Conservation (phyloP, 2,797 vertebrate species). For the Mastacembelus armatus region DNA sequence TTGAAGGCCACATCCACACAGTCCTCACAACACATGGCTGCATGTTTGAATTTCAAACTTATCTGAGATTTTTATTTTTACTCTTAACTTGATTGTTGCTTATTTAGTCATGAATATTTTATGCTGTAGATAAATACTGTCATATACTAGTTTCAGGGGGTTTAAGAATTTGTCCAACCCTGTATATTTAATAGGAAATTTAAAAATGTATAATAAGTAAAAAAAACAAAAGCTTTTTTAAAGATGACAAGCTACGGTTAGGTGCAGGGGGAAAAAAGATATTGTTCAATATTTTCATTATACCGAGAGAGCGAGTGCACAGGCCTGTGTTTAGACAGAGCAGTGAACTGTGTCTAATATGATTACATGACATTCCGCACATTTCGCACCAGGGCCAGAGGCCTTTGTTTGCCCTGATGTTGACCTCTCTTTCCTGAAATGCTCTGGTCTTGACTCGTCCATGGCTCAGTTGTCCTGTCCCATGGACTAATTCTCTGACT, state of each 20-base stretch:
- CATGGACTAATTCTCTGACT: slow-evolving; percentile 58
- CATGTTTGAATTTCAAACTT: too few species aligned
- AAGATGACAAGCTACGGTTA: background rate
- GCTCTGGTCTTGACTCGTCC: slow-evolving; percentile 65
- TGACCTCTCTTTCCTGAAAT: slow-evolving; percentile 71
- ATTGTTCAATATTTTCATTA: slow-evolving; percentile 43
- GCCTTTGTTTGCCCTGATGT: slow-evolving; percentile 60
- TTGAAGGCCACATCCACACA: too few species aligned
- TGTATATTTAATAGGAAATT: background rate
- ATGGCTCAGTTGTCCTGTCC: slow-evolving; percentile 57
- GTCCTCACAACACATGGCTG: too few species aligned
- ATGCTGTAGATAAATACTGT: too few species aligned
- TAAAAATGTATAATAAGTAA: background rate
- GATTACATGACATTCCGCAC: slow-evolving; percentile 78
- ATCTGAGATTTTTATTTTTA: too few species aligned
- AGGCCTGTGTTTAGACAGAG: slow-evolving; percentile 66
- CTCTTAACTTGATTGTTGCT: too few species aligned
- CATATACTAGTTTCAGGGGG: too few species aligned
- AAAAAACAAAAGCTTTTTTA: background rate
- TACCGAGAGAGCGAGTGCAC: slow-evolving; percentile 40
- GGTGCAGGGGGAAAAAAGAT: slow-evolving; percentile 4
- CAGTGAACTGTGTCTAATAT: slow-evolving; percentile 73
- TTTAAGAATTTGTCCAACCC: too few species aligned
- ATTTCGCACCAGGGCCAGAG: slow-evolving; percentile 66
- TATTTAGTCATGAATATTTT: too few species aligned